Conservation (phyloP, 35 echinoderm and acorn worm genomes). For the Apostichopus californicus region DNA sequence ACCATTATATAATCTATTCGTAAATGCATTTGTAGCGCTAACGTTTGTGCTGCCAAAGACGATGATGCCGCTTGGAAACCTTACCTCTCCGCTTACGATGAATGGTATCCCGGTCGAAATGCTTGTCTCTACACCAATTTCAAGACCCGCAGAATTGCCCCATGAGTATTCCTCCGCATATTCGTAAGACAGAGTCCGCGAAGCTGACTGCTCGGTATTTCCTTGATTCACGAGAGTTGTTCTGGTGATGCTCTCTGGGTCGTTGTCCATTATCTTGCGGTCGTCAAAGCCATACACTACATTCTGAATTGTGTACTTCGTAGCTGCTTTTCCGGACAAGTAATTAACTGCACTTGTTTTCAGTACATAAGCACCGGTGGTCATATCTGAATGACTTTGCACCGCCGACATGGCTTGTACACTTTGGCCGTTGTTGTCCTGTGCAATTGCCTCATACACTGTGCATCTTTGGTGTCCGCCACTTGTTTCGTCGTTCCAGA, state of each 20-base stretch:
- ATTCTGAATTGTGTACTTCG: background rate
- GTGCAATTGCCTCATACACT: no score
- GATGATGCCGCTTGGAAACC: background rate
- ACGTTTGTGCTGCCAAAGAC: no score
- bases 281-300: background rate
- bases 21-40: no score
- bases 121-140: constrained; percentile 19
- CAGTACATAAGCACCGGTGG: background rate
- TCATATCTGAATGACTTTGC: background rate
- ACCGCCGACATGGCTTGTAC: no score
- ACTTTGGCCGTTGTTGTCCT: no score
- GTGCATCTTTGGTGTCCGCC: no score
- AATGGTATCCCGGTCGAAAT: background rate
- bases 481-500: no score
- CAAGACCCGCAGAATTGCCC: background rate
- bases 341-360: background rate
- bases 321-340: background rate
- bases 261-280: no score
- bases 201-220: background rate
- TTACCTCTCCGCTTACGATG: background rate
- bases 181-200: background rate
- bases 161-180: background rate
- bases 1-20: no score
- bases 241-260: background rate
- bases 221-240: background rate